phyloP scores from a whole-genome alignment of 2,888 invertebrate species.

The Anaspis maculata region DNA sequence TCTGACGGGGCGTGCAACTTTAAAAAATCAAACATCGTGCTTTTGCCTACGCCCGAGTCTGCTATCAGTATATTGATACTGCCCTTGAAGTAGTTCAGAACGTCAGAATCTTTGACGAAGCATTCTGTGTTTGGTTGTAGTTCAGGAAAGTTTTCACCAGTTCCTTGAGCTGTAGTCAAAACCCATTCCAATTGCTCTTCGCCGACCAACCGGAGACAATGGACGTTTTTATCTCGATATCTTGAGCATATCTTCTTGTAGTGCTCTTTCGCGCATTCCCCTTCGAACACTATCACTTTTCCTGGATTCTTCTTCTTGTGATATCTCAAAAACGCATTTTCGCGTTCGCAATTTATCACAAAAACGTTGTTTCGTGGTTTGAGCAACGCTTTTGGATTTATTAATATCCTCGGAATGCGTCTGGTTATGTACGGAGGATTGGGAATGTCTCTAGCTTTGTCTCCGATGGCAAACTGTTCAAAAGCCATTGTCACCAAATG shows the following conservation, averaged over 20 bases:
- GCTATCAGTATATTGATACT: neutral
- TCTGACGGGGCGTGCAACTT: neutral
- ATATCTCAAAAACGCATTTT: neutral
- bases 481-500: no score
- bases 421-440: no score
- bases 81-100: neutral
- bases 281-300: neutral
- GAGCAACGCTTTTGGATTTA: no score
- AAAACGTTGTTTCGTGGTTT: no score
- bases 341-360: neutral
- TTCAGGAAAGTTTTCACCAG: no score
- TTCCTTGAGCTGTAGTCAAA: no score
- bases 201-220: neutral
- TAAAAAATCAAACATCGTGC: neutral
- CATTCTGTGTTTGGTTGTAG: no score
- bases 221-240: neutral
- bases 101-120: neutral
- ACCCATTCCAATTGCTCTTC: neutral
- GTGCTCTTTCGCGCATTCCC: neutral
- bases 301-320: neutral
- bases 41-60: neutral
- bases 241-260: neutral
- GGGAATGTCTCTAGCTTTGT: no score
- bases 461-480: no score
- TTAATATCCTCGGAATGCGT: no score